A percentile compares a stretch with the other conserved stretches of the same genome.
phyloP scores from a whole-genome alignment of 1,140 invertebrate species.

The Xylocopa sonorina region DNA sequence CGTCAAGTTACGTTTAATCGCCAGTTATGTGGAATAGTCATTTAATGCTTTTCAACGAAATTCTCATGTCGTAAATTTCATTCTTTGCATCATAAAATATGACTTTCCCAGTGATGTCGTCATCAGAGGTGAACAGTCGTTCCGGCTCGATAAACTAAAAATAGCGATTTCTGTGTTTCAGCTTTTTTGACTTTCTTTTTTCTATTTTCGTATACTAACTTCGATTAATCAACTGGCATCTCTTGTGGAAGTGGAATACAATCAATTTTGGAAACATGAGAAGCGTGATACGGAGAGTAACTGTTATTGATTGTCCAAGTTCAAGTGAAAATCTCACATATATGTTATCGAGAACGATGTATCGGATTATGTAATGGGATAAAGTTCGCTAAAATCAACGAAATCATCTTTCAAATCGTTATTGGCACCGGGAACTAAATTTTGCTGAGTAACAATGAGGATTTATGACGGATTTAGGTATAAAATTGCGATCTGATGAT shows the following conservation, averaged over 20 bases:
- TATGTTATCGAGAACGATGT: not conserved
- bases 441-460: not conserved
- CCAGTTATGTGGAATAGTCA: too few species aligned
- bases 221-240: not conserved
- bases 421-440: not conserved
- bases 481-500: too few species aligned
- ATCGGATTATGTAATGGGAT: not conserved
- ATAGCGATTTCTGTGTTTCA: not conserved
- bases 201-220: not conserved
- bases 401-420: not conserved
- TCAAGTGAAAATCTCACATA: slow-evolving; percentile 5
- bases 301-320: not conserved
- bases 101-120: not conserved
- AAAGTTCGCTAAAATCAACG: not conserved
- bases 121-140: not conserved
- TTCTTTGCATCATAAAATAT: not conserved
- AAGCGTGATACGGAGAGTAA: not conserved
- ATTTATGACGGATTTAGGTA: not conserved
- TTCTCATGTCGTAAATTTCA: not conserved
- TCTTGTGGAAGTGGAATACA: too few species aligned
- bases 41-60: too few species aligned
- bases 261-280: not conserved
- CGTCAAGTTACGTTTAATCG: too few species aligned
- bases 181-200: not conserved
- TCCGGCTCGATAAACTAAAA: not conserved